phyloP scores from a whole-genome alignment of 1,140 invertebrate species.

The Lanistes nyassanus region DNA sequence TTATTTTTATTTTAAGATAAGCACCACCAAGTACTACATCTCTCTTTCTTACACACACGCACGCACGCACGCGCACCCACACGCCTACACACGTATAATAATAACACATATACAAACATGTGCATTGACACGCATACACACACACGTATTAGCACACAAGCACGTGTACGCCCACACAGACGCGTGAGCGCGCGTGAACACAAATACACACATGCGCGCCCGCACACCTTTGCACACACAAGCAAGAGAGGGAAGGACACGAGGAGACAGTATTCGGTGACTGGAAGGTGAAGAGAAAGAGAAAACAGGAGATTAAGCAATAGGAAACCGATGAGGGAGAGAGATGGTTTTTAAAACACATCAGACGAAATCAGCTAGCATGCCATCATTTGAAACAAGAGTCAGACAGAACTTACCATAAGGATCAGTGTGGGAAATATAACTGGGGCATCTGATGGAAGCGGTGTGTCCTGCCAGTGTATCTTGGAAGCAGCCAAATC shows the following conservation, averaged over 20 bases:
- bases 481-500: constrained; percentile 45
- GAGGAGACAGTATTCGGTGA: background rate
- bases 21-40: background rate
- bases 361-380: background rate
- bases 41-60: background rate
- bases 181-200: background rate
- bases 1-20: background rate
- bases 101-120: background rate
- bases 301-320: background rate
- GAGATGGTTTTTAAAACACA: background rate
- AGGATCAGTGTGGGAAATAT: constrained; percentile 35
- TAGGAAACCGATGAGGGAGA: background rate
- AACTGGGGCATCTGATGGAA: constrained; percentile 36
- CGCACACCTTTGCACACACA: constrained; percentile 4
- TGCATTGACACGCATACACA: background rate
- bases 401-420: constrained; percentile 30
- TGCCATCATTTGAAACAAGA: background rate
- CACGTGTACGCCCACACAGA: constrained; percentile 6
- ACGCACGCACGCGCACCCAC: background rate
- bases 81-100: background rate
- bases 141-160: background rate
- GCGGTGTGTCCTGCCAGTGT: constrained; percentile 27
- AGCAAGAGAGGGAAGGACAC: constrained; percentile 6
- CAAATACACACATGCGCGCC: constrained; percentile 3
- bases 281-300: background rate